Conservation (phyloP, 2,113 vertebrate species). For the Syrrhaptes paradoxus region DNA sequence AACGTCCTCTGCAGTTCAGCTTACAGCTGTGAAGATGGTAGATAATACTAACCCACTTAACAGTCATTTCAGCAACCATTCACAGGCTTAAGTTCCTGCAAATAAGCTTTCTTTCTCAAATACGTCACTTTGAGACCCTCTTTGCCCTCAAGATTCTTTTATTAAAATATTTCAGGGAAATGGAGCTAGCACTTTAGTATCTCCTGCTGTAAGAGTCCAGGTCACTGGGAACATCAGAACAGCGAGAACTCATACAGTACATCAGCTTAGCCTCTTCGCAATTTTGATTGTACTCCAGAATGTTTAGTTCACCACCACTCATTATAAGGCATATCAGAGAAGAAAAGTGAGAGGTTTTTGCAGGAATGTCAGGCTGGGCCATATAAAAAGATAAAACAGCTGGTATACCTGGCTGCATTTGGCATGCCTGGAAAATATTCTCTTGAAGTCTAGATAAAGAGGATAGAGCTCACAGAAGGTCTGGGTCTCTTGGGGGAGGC, state of each 20-base stretch:
- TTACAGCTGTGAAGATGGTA: background rate
- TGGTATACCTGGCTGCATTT: background rate
- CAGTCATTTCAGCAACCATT: background rate
- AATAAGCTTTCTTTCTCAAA: background rate
- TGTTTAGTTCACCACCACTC: background rate
- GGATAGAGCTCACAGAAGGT: background rate
- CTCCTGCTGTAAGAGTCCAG: background rate
- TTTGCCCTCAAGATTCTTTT: background rate
- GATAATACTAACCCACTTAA: constrained; percentile 19
- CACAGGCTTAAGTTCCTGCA: background rate
- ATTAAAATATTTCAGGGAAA: background rate
- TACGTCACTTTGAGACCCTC: background rate
- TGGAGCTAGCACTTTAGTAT: background rate
- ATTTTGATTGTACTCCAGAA: background rate
- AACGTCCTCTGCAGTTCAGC: background rate
- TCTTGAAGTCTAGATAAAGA: background rate
- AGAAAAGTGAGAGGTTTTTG: background rate
- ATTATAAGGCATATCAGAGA: background rate
- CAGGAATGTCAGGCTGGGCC: background rate
- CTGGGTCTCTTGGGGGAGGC: background rate
- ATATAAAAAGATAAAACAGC: background rate
- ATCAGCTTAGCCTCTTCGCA: background rate
- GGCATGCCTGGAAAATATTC: background rate
- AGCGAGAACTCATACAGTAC: background rate
- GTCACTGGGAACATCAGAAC: background rate